Evolutionary conservation across 1,140 invertebrate species (phyloP).

Genomic region (Goniozus legneri): DNA sequence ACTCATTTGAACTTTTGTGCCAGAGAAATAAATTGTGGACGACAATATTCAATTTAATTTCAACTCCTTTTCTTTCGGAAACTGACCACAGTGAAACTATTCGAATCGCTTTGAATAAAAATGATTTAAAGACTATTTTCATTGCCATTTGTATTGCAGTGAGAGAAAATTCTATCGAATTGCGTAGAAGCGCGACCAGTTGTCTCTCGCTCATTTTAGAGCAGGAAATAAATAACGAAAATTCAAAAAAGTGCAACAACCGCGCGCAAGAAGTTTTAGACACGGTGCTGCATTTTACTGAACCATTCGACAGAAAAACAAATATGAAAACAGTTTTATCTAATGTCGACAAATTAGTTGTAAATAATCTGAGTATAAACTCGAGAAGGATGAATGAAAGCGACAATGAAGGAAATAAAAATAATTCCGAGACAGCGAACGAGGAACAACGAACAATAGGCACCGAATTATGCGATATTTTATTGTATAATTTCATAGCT

Average conservation of each 20-base stretch:
- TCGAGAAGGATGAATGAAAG: conserved; percentile 12
- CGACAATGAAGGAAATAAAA: not conserved
- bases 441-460: conserved; percentile 31
- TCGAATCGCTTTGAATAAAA: conserved; percentile 36
- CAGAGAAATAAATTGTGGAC: conserved; percentile 50
- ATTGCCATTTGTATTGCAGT: conserved; percentile 46
- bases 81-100: conserved; percentile 42
- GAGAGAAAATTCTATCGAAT: conserved; percentile 23
- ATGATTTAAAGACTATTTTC: conserved; percentile 37
- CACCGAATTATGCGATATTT: conserved; percentile 47
- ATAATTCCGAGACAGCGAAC: not conserved
- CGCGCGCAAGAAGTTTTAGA: conserved; percentile 28
- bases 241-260: conserved; percentile 18
- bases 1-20: conserved; percentile 37
- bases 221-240: conserved; percentile 39
- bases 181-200: conserved; percentile 36
- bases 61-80: conserved; percentile 39
- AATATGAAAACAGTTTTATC: conserved; percentile 23
- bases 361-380: conserved; percentile 18
- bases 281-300: conserved; percentile 6
- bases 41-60: conserved; percentile 52
- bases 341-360: conserved; percentile 29
- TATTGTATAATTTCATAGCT: conserved; percentile 52
- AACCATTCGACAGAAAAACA: conserved; percentile 5
- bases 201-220: conserved; percentile 39